Evolutionary conservation across 2,797 vertebrate genomes (phyloP).

Genomic region (Neosalanx taihuensis): DNA sequence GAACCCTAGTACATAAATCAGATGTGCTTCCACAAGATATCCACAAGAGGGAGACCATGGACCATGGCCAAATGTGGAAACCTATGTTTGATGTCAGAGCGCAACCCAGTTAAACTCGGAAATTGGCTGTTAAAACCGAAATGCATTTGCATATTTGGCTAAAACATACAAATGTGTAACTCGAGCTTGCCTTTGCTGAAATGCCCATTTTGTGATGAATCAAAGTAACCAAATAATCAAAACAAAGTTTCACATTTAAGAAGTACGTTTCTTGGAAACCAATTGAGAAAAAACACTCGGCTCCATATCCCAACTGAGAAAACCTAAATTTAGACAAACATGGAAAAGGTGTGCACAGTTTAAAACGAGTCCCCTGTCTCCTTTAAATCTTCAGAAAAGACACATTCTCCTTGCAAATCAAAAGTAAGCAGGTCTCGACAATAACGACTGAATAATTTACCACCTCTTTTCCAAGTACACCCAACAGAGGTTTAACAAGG

Average conservation of each 20-base stretch:
- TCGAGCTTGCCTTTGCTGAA: background rate
- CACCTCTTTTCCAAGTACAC: constrained; percentile 24
- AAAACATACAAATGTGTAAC: background rate
- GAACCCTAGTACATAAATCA: background rate
- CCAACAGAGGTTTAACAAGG: constrained; percentile 43
- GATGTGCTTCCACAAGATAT: background rate
- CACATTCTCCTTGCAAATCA: background rate
- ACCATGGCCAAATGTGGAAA: background rate
- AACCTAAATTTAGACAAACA: too few species aligned
- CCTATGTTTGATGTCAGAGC: background rate
- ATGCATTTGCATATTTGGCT: background rate
- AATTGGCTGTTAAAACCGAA: background rate
- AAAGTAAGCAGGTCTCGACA: constrained; percentile 25
- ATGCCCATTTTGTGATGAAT: too few species aligned
- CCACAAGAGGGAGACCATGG: constrained; percentile 55
- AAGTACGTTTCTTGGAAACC: background rate
- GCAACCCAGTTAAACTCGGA: background rate
- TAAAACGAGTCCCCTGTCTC: background rate
- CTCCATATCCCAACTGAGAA: too few species aligned
- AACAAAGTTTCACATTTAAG: background rate
- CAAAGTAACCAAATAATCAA: background rate
- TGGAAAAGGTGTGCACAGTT: background rate
- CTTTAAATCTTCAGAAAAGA: background rate
- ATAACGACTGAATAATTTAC: constrained; percentile 35
- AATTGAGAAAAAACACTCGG: background rate